A percentile compares a stretch with the other conserved stretches of the same genome.
Evolutionary conservation across 2,113 vertebrate genomes (phyloP).

Genomic region (Ictalurus furcatus): DNA sequence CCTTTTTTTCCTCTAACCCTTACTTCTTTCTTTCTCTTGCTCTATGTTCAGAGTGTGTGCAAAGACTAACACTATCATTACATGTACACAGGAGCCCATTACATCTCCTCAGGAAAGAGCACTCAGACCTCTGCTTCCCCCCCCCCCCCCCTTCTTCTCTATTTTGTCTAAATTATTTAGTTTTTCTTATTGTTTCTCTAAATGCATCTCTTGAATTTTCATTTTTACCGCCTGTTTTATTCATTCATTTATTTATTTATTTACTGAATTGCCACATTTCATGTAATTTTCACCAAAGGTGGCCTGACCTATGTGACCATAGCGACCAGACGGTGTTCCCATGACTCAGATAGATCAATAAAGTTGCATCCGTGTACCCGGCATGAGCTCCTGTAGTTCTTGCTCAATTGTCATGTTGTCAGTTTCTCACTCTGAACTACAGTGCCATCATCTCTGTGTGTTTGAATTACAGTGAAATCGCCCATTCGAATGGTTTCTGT

Average conservation of each 20-base stretch:
- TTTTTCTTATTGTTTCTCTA: neutral
- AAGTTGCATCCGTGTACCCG: neutral
- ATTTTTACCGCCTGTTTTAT: neutral
- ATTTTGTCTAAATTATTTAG: neutral
- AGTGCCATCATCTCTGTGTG: constrained; percentile 5
- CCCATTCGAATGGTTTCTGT: constrained; percentile 74
- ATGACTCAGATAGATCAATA: constrained; percentile 6
- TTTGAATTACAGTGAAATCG: constrained; percentile 75
- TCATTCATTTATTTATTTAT: too few relatives aligned
- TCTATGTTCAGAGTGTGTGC: constrained; percentile 43
- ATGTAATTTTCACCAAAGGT: constrained; percentile 17
- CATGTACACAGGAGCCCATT: constrained; percentile 87
- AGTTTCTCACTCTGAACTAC: neutral
- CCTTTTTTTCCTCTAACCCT: neutral
- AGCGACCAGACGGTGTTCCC: constrained; percentile 4
- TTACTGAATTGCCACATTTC: constrained; percentile 11
- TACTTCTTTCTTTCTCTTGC: constrained; percentile 22
- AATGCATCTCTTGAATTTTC: neutral
- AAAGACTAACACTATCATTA: constrained; percentile 50
- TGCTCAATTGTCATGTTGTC: neutral
- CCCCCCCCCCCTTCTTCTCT: neutral
- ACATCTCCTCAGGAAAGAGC: constrained; percentile 91
- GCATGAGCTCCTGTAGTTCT: neutral
- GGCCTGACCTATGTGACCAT: constrained; percentile 21
- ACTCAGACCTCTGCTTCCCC: constrained; percentile 82